These are phyloP conservation scores for Cyprinella venusta DNA, from an alignment of 2,797 vertebrate genomes.

Conservation along the genomic window DNA sequence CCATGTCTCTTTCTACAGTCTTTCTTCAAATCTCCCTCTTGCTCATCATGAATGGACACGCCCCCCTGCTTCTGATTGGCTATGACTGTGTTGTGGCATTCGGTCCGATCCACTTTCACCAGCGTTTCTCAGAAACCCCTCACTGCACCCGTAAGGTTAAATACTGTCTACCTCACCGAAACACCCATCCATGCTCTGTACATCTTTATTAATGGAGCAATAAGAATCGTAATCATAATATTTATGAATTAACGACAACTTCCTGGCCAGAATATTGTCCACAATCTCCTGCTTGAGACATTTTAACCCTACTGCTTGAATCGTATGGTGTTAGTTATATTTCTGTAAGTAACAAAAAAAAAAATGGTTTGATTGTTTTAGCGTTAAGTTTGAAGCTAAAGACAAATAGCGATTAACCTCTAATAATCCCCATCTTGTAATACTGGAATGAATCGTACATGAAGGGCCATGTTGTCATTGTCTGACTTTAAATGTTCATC, in stretches of 20 bases:
- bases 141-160: neutral
- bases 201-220: conserved; percentile 9
- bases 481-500: neutral
- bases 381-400: neutral
- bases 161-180: conserved; percentile 29
- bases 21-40: too few relatives aligned
- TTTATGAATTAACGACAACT: conserved; percentile 1
- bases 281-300: neutral
- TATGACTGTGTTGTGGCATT: neutral
- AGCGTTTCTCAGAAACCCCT: neutral
- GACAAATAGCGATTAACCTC: neutral
- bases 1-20: neutral
- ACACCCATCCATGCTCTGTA: neutral
- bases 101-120: neutral
- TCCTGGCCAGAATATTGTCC: neutral
- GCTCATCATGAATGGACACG: neutral
- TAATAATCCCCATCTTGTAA: neutral
- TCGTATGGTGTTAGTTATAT: neutral
- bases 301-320: neutral
- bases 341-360: neutral
- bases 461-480: neutral
- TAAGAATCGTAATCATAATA: neutral
- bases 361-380: neutral
- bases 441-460: neutral
- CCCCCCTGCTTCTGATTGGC: neutral